A percentile compares a stretch with the other conserved stretches of the same genome.
These are phyloP conservation scores for Cremastinae sp. DNA, from an alignment of 2,888 invertebrate genomes.

Conservation along the genomic window DNA sequence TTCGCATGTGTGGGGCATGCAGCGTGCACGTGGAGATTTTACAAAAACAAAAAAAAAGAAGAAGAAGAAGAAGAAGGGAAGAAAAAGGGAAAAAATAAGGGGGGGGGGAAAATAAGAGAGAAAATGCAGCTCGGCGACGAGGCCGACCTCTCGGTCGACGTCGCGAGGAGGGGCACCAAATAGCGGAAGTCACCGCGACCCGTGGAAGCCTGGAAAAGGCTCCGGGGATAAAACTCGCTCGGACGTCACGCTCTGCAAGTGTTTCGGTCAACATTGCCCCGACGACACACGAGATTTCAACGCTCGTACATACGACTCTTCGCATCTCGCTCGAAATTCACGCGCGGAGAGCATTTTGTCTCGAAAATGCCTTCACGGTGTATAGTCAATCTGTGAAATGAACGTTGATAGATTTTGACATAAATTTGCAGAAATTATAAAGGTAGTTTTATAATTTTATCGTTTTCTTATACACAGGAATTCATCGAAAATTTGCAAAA, in stretches of 20 bases:
- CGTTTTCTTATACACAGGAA: no score
- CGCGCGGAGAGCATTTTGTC: no score
- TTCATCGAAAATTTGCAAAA: no score
- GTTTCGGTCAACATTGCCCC: conserved; percentile 36
- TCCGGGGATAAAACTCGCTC: conserved; percentile 43
- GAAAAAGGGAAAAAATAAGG: conserved; percentile 46
- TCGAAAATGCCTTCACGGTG: no score
- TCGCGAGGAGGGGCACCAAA: conserved; percentile 53
- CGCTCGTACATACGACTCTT: conserved; percentile 1
- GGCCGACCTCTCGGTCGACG: conserved; percentile 56
- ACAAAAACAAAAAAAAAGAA: no score
- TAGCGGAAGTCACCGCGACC: conserved; percentile 60
- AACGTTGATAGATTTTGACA: no score
- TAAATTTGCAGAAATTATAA: no score
- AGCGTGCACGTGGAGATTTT: conserved; percentile 48
- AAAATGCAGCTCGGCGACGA: no score
- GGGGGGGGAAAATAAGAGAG: no score
- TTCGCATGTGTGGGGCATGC: conserved; percentile 54
- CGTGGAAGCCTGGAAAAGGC: conserved; percentile 61
- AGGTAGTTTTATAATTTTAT: no score
- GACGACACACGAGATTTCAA: conserved; percentile 35
- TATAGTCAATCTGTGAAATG: no score
- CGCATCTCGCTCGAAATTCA: no score
- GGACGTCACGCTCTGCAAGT: conserved; percentile 60
- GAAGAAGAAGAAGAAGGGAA: conserved; percentile 30